Evolutionary conservation across 1,140 invertebrate species (phyloP), one percentile per base, ranked within the genome.

Genomic region (Trissolcus basalis): DNA sequence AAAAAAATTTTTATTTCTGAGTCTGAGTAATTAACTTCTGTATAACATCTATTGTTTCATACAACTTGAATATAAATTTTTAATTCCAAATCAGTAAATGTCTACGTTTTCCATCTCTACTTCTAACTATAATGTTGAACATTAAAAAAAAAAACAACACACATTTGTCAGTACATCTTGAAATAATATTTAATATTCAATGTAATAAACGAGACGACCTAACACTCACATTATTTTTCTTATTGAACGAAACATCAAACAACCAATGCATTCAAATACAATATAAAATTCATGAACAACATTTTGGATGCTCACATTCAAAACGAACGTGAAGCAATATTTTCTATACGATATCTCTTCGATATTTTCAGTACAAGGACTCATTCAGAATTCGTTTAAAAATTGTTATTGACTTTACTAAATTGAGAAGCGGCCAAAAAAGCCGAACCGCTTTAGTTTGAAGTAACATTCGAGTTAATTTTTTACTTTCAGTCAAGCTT

Each of bases 241-340:
- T n/a, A 9, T 19, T 39, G n/a, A 33, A 71, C 32, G 50, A 56
- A 61, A 73, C 70, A 67, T 67, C 61, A 65, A 67, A 73, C 70
- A 73, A 67, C 59, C 56, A 67, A 73, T 65, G 70, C 70, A 73
- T 67, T 73, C 63, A 65, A 54, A 54, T 59, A 45, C 61, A 67
- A 27, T 27, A 27, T 27, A 6, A 27, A 27, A 27, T 27, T 27
- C 19, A 27, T 27, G n/a, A n/a, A n/a, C 19, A 27, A 27, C 19
- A 27, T 27, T 27, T 27, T 27, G 19, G 36, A 45, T 60, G 58
- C 15, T 39, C n/a, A 39, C 2, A 60, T 58, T 27, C 19, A 27
- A 6, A 27, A 27, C 19, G 6, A 27, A 27, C 19, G 19, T 27
- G 19, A 27, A 1, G 19, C 19, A 27, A 27, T 6, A 27, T 1